Base-by-base conservation (phyloP, 2,113 vertebrate genomes). In the Hucho hucho region DNA sequence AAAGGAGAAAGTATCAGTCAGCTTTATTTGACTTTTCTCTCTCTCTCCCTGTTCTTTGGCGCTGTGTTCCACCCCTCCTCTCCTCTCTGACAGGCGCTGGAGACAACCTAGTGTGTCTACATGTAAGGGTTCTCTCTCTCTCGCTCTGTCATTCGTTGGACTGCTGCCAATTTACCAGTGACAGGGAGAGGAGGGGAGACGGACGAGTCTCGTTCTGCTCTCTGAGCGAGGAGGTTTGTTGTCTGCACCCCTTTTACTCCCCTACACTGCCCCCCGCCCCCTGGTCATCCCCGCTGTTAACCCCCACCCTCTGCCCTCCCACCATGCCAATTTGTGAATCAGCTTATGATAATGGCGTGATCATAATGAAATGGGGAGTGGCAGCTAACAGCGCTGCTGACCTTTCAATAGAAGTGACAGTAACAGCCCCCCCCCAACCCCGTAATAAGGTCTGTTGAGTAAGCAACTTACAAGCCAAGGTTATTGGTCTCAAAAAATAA, bases 401-500 rank as follows among this genome's bases (percentile, higher is more conserved):
- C 92, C 92, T 93, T 94, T 92, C 75, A 24, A 16, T 75, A 83
- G 80, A 79, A 69, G 79, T 90, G 89, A 90, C 88, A 64, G 75
- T 43, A 43, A 11, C 7, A 43, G 37, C 2, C 37, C 9, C 84
- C 76, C 28, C 24, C 47, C 3, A 18, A 53, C 16, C 26, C 87
- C 73, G 83, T 93, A 91, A 92, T 90, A 89, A 90, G 90, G 86
- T 90, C 89, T 93, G 91, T 92, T 89, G 92, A 92, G 92, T 92
- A 94, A 94, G 92, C 92, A 93, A 90, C 89, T 92, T 92, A 81
- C 86, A 88, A 85, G 86, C 79, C 86, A 89, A 89, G 87, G 89
- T 91, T 90, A 90, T 81, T 72, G 84, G 81, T 81, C 77, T 74
- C 76, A 1, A 18, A 53, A 53, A 53, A 49, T 46, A 4, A 74